These are phyloP conservation scores for Gastrophryne carolinensis DNA, from an alignment of 2,797 vertebrate genomes.

Conservation along the genomic window DNA sequence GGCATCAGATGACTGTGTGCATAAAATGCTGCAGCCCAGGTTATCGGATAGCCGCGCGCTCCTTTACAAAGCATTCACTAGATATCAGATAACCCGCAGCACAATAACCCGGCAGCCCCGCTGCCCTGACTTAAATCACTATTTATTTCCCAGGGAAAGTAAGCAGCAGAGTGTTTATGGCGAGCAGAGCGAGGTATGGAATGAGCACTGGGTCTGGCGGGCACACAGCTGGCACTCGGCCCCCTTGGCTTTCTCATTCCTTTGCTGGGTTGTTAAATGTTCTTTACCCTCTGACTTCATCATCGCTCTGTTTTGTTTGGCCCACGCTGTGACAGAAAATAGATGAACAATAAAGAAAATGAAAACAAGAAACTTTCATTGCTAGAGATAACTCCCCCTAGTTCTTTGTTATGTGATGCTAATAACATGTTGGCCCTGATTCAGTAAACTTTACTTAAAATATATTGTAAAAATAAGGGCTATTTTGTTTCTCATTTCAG, in stretches of 20 bases:
- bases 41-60: slow-evolving; percentile 12
- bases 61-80: slow-evolving; percentile 32
- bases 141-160: slow-evolving; percentile 38
- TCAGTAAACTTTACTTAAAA: too few species aligned
- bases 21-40: slow-evolving; percentile 28
- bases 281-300: neutral
- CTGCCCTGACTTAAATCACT: slow-evolving; percentile 24
- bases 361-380: neutral
- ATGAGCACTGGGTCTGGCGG: slow-evolving; percentile 14
- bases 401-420: too few species aligned
- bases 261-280: neutral
- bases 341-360: neutral
- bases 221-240: slow-evolving; percentile 3
- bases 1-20: slow-evolving; percentile 27
- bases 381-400: too few species aligned
- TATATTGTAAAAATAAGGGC: too few species aligned
- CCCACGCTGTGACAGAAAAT: neutral
- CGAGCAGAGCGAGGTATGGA: slow-evolving; percentile 16
- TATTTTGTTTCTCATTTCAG: too few species aligned
- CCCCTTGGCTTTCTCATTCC: neutral
- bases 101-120: slow-evolving; percentile 27
- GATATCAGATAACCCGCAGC: slow-evolving; percentile 19
- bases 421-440: too few species aligned
- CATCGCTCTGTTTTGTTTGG: neutral
- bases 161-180: slow-evolving; percentile 34